These are phyloP conservation scores for Calonectris borealis DNA, from an alignment of 2,113 vertebrate genomes.

Conservation along the genomic window DNA sequence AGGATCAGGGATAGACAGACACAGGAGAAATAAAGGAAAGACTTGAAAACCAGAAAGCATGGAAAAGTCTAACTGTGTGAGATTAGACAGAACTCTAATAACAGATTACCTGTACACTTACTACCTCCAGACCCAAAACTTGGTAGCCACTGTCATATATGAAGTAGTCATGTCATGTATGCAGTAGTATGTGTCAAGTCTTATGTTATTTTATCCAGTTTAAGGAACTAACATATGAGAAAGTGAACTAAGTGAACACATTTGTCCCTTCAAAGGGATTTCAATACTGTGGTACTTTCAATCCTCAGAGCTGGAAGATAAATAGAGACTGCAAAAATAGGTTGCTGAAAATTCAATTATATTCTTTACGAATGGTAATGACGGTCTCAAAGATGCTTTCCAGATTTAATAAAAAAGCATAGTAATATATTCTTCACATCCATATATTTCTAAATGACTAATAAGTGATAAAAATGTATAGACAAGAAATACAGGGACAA, in stretches of 20 bases:
- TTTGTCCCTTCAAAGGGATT: not conserved
- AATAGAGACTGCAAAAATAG: not conserved
- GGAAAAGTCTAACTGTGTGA: not conserved
- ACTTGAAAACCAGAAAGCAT: not conserved
- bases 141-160: not conserved
- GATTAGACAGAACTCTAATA: not conserved
- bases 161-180: not conserved
- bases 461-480: not conserved
- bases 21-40: not conserved
- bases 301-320: not conserved
- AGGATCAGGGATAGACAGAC: conserved; percentile 4
- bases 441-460: not conserved
- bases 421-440: not conserved
- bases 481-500: not conserved
- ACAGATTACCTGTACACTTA: not conserved
- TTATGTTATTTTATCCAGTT: not conserved
- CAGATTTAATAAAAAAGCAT: not conserved
- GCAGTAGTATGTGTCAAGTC: not conserved
- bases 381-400: not conserved
- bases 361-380: not conserved
- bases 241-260: not conserved
- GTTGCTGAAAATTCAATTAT: not conserved
- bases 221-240: not conserved
- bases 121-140: not conserved
- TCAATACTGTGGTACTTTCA: not conserved